A percentile compares a stretch with the other conserved stretches of the same genome.
These are phyloP conservation scores for Pagetopsis macropterus DNA, from an alignment of 2,797 vertebrate genomes.

Conservation along the genomic window DNA sequence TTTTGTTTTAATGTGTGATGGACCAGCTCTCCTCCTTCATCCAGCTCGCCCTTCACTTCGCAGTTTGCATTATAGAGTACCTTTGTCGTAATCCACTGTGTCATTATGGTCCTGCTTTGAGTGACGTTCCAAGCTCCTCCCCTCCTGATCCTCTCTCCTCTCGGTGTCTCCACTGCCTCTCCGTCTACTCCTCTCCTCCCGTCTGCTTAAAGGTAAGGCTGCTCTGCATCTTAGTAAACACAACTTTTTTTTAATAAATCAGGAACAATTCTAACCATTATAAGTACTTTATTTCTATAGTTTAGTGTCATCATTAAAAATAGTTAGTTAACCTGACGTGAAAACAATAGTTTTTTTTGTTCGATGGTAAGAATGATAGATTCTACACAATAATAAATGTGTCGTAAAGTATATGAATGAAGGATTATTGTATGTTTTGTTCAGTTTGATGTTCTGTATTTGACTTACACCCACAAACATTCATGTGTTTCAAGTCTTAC, in stretches of 20 bases:
- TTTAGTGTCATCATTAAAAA: neutral
- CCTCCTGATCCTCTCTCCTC: constrained; percentile 48
- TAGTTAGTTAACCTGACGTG: neutral
- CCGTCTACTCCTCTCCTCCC: constrained; percentile 51
- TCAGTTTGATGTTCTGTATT: neutral
- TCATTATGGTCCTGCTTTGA: constrained; percentile 65
- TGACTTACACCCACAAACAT: neutral
- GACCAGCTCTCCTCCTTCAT: neutral
- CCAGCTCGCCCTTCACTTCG: constrained; percentile 5
- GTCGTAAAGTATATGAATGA: neutral
- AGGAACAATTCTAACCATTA: neutral
- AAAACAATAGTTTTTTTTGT: neutral
- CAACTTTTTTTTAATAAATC: neutral
- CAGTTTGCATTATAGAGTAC: constrained; percentile 53
- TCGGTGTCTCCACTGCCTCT: constrained; percentile 31
- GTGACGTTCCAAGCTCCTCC: constrained; percentile 68
- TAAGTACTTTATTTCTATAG: neutral
- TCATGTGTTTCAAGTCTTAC: neutral
- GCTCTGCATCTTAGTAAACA: constrained; percentile 16
- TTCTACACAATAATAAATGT: neutral
- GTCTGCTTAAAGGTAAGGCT: constrained; percentile 77
- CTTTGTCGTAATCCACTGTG: constrained; percentile 54
- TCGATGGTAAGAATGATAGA: neutral
- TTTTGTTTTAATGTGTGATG: neutral
- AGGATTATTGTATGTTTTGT: neutral